Evolutionary conservation across 2,888 invertebrate species (phyloP).

Genomic region (Ptychoptera albimana): DNA sequence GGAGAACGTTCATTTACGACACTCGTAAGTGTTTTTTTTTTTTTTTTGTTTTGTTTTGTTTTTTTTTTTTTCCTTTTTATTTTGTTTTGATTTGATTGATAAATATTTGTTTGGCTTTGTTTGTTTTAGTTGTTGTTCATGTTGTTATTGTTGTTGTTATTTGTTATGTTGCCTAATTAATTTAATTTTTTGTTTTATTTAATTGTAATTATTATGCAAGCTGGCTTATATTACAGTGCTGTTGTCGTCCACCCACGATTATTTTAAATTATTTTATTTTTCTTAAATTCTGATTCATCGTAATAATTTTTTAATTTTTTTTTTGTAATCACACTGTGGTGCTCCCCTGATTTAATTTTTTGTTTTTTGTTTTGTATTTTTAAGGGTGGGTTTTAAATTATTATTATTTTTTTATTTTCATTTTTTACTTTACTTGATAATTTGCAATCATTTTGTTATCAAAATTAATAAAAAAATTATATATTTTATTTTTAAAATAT

Average conservation of each 20-base stretch:
- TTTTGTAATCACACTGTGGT: too few relatives aligned
- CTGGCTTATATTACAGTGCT: too few relatives aligned
- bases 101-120: not conserved
- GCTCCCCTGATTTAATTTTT: not conserved
- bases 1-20: constrained; percentile 32
- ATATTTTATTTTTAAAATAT: constrained; percentile 18
- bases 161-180: not conserved
- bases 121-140: not conserved
- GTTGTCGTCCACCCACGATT: too few relatives aligned
- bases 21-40: constrained; percentile 21
- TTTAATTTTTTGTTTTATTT: not conserved
- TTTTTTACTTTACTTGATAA: constrained; percentile 5
- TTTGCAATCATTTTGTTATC: constrained; percentile 1
- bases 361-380: not conserved
- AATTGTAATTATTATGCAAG: too few relatives aligned
- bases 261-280: too few relatives aligned
- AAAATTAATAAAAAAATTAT: too few relatives aligned
- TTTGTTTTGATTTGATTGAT: not conserved
- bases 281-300: too few relatives aligned
- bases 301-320: too few relatives aligned
- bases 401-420: not conserved
- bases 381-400: not conserved
- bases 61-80: not conserved
- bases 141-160: not conserved
- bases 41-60: not conserved